Base-by-base conservation (phyloP, 1,140 invertebrate genomes). In the Eciton burchellii region DNA sequence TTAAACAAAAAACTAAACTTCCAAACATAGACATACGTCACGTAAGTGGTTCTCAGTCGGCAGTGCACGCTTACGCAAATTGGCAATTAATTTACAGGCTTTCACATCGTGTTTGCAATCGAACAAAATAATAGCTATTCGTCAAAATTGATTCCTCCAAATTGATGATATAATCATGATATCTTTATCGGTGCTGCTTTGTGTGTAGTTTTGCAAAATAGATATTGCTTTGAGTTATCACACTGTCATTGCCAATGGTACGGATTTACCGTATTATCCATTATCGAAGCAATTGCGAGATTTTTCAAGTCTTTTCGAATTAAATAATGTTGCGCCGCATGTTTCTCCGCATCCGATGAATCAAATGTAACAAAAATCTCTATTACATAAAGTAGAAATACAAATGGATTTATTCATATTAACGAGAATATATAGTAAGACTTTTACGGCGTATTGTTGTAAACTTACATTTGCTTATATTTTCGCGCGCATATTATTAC, bases 191-290 rank as follows among this genome's bases (percentile, higher is more conserved):
- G 14, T 47, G 24, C n/a, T 45, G 26, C 2, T 56, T 73, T n/a
- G 5, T 49, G 54, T 45, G 19, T 16, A 82, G 43, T 57, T 77
- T 84, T 45, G 65, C 66, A 65, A 68, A 74, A 74, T 86, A 85
- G 49, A 86, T 89, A 90, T 90, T 88, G 83, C 86, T 90, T 89
- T 82, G 63, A 45, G 29, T 86, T 84, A 89, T 89, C 87, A 87
- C 88, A 88, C 82, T 87, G 70, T 73, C 68, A 81, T 83, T 72
- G 66, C 45, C 12, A 52, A 47, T 3, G 47, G 6, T 63, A 24
- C 47, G 52, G 41, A 81, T 41, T n/a, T 54, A 81, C 52, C 63
- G 26, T 24, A 81, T 74, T 47, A 65, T 19, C 57, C 35, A 26
- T 68, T 43, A 71, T 70, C 29, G 54, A 65, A 85, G 68, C 56